Evolutionary conservation across 2,113 vertebrate genomes (phyloP), one percentile per base, ranked within the genome.

Genomic region (Chionomys nivalis): DNA sequence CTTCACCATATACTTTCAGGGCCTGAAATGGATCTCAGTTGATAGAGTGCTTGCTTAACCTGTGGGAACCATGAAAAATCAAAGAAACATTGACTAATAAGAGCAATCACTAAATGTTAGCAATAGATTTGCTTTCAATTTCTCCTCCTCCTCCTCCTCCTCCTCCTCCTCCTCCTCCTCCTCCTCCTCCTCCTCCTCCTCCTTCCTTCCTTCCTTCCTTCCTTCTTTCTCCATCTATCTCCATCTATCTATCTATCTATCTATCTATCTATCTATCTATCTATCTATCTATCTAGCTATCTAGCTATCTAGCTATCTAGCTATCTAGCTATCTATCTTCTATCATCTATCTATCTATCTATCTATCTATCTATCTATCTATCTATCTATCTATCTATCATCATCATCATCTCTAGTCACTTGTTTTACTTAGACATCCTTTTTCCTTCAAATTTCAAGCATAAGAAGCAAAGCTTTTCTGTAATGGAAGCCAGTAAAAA

Each of bases 121-220:
- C 42, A 70, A 7, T 36, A 70, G 68, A n/a, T 70, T n/a, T 70
- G 16, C 17, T 7, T 19, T 36, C 13, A 36, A 17, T 31, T 66
- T 66, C 24, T 66, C 4, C 14, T 55, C 11, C 47, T 47, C 6
- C 5, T 47, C 47, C 5, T 47, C 7, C 5, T 12, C 49, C 8
- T 10, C 9, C 26, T 66, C 31, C 31, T 12, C 2, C 3, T 16
- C 6, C 33, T 14, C 5, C 13, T 17, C 5, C 14, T 14, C 13
- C 10, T 66, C 1, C 31, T 28, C 3, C 26, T 66, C 13, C 4
- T 26, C 13, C 31, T 5, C 0, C 4, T 16, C 10, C 3, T 36
- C 16, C 66, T 17, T 36, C n/a, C 19, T 17, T 70, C 17, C 12
- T 36, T 33, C 11, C 1, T 58, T 58, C 17, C 3, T 17, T 55